A percentile compares a stretch with the other conserved stretches of the same genome.
phyloP scores from a whole-genome alignment of 2,797 vertebrate genomes.

The Chrosomus eos region DNA sequence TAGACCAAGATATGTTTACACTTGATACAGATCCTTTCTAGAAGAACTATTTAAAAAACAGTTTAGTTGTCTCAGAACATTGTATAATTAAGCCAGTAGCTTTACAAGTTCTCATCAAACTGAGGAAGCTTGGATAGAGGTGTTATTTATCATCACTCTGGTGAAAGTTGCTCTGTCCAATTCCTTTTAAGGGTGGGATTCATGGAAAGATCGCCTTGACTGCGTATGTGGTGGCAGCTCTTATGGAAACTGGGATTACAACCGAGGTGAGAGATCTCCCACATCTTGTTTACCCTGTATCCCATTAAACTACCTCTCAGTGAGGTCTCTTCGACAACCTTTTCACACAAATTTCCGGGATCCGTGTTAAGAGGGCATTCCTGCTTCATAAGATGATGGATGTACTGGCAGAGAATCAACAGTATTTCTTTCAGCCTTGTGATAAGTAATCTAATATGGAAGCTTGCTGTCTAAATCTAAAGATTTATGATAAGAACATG shows the following conservation, averaged over 20 bases:
- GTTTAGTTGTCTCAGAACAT: neutral
- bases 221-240: slow-evolving; percentile 89
- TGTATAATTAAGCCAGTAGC: neutral
- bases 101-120: slow-evolving; percentile 31
- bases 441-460: slow-evolving; percentile 70
- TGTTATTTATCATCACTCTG: slow-evolving; percentile 22
- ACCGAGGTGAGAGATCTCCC: slow-evolving; percentile 81
- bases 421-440: slow-evolving; percentile 71
- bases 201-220: slow-evolving; percentile 91
- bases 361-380: slow-evolving; percentile 65
- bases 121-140: neutral
- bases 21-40: neutral
- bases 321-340: slow-evolving; percentile 19
- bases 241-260: slow-evolving; percentile 88
- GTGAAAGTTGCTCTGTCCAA: slow-evolving; percentile 8
- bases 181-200: slow-evolving; percentile 86
- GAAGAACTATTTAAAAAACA: slow-evolving; percentile 5
- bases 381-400: slow-evolving; percentile 70
- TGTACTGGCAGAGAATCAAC: slow-evolving; percentile 70
- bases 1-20: neutral
- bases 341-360: slow-evolving; percentile 22
- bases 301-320: slow-evolving; percentile 38
- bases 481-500: slow-evolving; percentile 65
- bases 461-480: slow-evolving; percentile 68
- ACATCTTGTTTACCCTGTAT: slow-evolving; percentile 22